Conservation (phyloP, 2,113 vertebrate species). For the Eidolon helvum region DNA sequence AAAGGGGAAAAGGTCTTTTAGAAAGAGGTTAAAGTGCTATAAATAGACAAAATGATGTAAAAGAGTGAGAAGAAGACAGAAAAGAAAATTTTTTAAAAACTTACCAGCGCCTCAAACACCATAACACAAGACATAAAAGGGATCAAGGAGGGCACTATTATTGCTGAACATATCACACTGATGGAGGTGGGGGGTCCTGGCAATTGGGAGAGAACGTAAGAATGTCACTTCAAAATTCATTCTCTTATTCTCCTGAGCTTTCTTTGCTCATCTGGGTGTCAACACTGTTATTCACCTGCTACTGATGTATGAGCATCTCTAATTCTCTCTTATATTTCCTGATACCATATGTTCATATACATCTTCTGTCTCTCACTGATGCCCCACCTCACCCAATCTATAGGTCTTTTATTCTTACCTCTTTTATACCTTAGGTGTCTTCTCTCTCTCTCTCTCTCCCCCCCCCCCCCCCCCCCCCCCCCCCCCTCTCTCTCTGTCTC, state of each 20-base stretch:
- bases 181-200: neutral
- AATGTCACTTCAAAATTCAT: neutral
- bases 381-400: neutral
- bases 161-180: neutral
- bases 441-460: neutral
- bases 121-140: neutral
- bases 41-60: neutral
- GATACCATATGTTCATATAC: too few relatives aligned
- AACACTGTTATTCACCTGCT: neutral
- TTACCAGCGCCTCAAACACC: slow-evolving; percentile 16
- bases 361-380: neutral
- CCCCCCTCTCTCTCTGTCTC: rapidly evolving
- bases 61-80: neutral
- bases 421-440: neutral
- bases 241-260: neutral
- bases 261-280: too few relatives aligned
- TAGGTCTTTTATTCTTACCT: neutral
- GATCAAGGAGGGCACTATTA: neutral
- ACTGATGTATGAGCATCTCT: neutral
- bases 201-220: neutral
- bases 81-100: neutral
- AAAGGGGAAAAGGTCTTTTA: neutral
- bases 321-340: neutral
- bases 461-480: rapidly evolving
- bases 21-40: neutral